phyloP scores from a whole-genome alignment of 2,113 vertebrate genomes.

The Romanogobio albipinnatus region DNA sequence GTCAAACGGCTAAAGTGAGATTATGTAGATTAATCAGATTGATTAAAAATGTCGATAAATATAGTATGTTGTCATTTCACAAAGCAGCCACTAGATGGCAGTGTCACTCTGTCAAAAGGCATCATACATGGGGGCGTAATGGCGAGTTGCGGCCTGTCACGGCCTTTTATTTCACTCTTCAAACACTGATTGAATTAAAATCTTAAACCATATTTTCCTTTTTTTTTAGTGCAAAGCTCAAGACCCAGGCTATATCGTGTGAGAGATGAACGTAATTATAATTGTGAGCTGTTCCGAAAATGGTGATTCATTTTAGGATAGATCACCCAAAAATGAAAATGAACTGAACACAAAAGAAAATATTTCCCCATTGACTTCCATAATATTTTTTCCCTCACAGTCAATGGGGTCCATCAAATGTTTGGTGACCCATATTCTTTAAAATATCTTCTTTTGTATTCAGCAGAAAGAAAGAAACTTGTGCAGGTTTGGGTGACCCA shows the following conservation, averaged over 20 bases:
- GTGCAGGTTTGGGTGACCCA: too few species aligned
- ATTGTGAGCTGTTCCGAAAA: background rate
- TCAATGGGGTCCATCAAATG: too few species aligned
- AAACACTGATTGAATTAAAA: background rate
- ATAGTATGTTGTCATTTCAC: background rate
- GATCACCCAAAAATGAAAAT: too few species aligned
- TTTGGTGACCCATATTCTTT: too few species aligned
- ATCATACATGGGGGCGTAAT: background rate
- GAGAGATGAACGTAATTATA: background rate
- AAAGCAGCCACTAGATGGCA: conserved; percentile 65
- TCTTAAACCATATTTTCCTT: background rate
- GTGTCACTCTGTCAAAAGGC: background rate
- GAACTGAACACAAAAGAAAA: too few species aligned
- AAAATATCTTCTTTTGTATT: too few species aligned
- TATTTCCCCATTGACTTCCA: too few species aligned
- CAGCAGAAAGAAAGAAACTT: too few species aligned
- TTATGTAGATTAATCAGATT: background rate
- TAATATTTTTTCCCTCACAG: too few species aligned
- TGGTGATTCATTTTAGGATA: background rate
- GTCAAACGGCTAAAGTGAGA: background rate
- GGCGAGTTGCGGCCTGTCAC: background rate
- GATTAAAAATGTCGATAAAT: background rate
- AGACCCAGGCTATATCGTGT: conserved; percentile 22
- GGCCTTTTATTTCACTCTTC: background rate
- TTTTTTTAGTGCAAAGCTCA: conserved; percentile 46